Evolutionary conservation across 37 sponge, comb jelly and placozoan species (phyloP).

Genomic region (Hormiphora californensis): DNA sequence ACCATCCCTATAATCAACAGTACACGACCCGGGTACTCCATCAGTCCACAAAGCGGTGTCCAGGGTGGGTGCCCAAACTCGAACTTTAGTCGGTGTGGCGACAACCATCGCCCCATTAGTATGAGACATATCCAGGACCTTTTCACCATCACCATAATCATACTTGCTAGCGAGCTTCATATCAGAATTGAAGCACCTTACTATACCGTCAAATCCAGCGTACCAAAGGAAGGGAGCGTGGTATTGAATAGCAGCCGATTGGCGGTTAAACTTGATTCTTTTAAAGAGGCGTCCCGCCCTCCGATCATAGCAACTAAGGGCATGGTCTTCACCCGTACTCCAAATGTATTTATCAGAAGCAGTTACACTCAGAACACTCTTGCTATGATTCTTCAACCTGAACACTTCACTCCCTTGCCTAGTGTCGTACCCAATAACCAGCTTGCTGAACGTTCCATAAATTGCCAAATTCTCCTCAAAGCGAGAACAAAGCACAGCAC

Average conservation of each 20-base stretch:
- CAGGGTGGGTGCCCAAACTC: no score
- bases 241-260: neutral
- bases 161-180: conserved; percentile 10
- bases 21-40: no score
- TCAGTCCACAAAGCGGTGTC: no score
- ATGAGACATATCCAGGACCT: conserved; percentile 20
- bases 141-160: neutral
- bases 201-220: conserved; percentile 11
- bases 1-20: conserved; percentile 30
- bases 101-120: conserved; percentile 2
- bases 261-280: neutral
- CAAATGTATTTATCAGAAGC: conserved; percentile 13
- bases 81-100: no score
- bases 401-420: neutral
- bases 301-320: conserved; percentile 23
- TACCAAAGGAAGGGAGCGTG: conserved; percentile 6
- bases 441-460: conserved; percentile 27
- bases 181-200: conserved; percentile 26
- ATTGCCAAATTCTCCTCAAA: neutral
- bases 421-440: conserved; percentile 1
- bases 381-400: neutral
- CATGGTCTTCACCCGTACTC: conserved; percentile 47
- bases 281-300: neutral
- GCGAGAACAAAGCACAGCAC: neutral
- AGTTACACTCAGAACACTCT: conserved; percentile 26